phyloP scores from a whole-genome alignment of 2,113 vertebrate species.

The Lipophrys pholis region DNA sequence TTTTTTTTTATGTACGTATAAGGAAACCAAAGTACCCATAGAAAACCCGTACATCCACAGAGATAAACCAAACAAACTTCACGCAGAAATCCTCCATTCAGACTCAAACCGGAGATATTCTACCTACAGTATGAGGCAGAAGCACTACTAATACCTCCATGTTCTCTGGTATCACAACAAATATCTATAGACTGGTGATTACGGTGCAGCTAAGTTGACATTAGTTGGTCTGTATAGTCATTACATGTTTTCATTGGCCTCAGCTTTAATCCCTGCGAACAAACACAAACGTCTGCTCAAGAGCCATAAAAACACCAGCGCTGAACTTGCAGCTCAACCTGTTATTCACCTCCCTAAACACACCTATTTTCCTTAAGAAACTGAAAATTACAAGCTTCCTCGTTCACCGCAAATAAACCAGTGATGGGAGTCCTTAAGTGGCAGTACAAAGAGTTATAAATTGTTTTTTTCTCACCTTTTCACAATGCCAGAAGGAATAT shows the following conservation, averaged over 20 bases:
- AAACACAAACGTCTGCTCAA: conserved; percentile 35
- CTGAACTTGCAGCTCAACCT: conserved; percentile 45
- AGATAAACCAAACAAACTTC: too few relatives aligned
- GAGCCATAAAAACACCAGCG: conserved; percentile 14
- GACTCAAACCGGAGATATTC: too few relatives aligned
- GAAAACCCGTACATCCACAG: too few relatives aligned
- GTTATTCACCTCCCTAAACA: conserved; percentile 50
- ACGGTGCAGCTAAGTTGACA: conserved; percentile 8
- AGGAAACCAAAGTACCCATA: too few relatives aligned
- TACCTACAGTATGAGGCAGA: too few relatives aligned
- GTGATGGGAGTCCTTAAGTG: conserved; percentile 60
- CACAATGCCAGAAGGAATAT: conserved; percentile 86
- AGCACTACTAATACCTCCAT: too few relatives aligned
- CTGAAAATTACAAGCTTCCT: conserved; percentile 66
- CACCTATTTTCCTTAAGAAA: conserved; percentile 54
- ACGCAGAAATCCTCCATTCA: too few relatives aligned
- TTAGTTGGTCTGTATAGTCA: conserved; percentile 13
- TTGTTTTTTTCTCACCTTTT: conserved; percentile 80
- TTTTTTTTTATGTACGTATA: too few relatives aligned
- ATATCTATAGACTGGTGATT: not conserved
- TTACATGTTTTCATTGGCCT: conserved; percentile 23
- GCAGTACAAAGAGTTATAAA: conserved; percentile 76
- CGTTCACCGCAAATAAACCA: conserved; percentile 63
- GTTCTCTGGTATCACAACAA: not conserved
- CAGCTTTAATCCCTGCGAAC: conserved; percentile 24